Evolutionary conservation across 2,113 vertebrate species (phyloP), one percentile per base, ranked within the genome.

Genomic region (Sinosuthora webbiana): DNA sequence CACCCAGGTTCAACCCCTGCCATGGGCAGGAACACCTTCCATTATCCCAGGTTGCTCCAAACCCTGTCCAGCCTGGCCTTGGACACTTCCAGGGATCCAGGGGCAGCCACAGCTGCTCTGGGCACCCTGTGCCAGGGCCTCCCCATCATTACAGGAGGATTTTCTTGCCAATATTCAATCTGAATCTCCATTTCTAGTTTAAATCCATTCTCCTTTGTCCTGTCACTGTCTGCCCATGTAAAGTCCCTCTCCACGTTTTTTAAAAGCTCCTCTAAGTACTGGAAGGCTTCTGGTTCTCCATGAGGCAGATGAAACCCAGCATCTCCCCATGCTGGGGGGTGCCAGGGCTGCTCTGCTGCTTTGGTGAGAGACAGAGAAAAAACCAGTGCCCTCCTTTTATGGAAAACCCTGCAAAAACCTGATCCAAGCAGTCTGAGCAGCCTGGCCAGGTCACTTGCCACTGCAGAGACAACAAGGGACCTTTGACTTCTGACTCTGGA

Each of bases 1-100:
- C 24, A 41, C 0, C 20, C 20, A 45, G 16, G 41, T 2, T 2
- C 20, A 60, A 3, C 6, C 31, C 11, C 33, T 75, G 37, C 28
- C 28, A 74, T 20, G 31, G 52, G 15, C 68, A 89, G 44, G 44
- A 19, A 59, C 44, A 74, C 23, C 7, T 67, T 0, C 33, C 60
- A 45, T 45, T 12, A 0, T 24, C 28, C 69, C 24, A 60, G n/a
- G 31, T 0, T 25, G 39, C 45, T 39, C 24, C 59, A 16, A 81
- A 27, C 33, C 44, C 10, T 0, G 0, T 59, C 23, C 39, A 60
- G 0, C 69, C 53, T 53, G 45, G 45, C n/a, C 55, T 53, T 68
- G 20, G 53, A 1, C 20, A 39, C 24, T 45, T 0, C 23, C 39
- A 89, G 60, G 60, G 28, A 59, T 52, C n/a, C n/a, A n/a, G 15